Conservation (phyloP, 2,888 invertebrate genomes). For the Ectemnius cavifrons region DNA sequence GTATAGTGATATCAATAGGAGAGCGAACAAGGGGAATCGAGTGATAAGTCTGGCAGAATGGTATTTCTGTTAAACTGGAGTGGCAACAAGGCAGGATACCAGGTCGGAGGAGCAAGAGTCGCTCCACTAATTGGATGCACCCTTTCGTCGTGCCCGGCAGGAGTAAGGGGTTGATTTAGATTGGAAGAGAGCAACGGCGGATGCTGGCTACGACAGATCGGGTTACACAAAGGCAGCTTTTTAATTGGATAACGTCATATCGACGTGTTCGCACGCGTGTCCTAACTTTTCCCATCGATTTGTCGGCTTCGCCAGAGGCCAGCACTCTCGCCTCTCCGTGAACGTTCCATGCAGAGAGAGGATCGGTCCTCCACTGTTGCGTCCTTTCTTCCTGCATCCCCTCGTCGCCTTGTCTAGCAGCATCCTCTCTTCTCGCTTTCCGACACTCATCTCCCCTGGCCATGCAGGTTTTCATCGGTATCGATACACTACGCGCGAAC, state of each 20-base stretch:
- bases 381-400: conserved; percentile 18
- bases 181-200: conserved; percentile 47
- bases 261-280: conserved; percentile 69
- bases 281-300: conserved; percentile 69
- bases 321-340: conserved; percentile 17
- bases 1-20: no score
- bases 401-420: conserved; percentile 23
- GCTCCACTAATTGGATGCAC: conserved; percentile 66
- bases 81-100: conserved; percentile 1
- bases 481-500: conserved; percentile 64
- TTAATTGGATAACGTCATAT: conserved; percentile 76
- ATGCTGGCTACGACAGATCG: conserved; percentile 63
- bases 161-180: conserved; percentile 55
- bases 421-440: conserved; percentile 16
- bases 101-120: conserved; percentile 33
- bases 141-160: conserved; percentile 45
- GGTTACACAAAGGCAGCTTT: conserved; percentile 71
- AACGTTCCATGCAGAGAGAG: conserved; percentile 22
- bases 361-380: conserved; percentile 20
- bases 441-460: not conserved
- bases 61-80: no score
- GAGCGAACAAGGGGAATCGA: not conserved
- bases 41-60: not conserved
- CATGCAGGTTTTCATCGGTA: conserved; percentile 55
- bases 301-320: conserved; percentile 42